These are phyloP conservation scores for Stigmatopora nigra DNA, from an alignment of 2,113 vertebrate species.

Conservation along the genomic window DNA sequence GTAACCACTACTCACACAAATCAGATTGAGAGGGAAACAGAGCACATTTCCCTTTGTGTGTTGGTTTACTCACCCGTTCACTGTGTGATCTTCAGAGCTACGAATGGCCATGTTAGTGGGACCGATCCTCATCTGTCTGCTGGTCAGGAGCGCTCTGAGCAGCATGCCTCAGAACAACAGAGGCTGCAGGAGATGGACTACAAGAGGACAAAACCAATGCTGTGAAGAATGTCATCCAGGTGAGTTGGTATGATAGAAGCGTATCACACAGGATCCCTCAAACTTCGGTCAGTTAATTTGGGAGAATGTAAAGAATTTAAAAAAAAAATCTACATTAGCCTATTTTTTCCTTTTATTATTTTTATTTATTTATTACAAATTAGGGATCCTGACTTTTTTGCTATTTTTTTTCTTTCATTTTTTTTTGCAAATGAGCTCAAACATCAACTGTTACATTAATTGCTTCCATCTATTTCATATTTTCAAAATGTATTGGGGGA, in stretches of 20 bases:
- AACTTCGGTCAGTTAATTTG: background rate
- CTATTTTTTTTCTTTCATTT: no score
- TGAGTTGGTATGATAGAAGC: slow-evolving; percentile 16
- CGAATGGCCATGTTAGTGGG: slow-evolving; percentile 35
- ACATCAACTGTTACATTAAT: no score
- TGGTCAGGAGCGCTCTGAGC: slow-evolving; percentile 11
- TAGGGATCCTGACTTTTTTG: no score
- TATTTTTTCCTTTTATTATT: no score
- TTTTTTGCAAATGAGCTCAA: no score
- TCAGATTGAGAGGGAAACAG: background rate
- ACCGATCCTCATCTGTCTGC: slow-evolving; percentile 18
- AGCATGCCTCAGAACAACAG: rapidly evolving
- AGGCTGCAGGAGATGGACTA: slow-evolving; percentile 36
- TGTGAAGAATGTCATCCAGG: slow-evolving; percentile 46
- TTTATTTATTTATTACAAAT: no score
- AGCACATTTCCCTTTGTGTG: background rate
- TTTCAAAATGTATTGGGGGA: no score
- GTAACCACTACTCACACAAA: background rate
- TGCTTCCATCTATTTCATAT: no score
- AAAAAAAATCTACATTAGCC: no score
- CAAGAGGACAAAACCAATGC: rapidly evolving
- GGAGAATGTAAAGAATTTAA: no score
- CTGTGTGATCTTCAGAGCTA: background rate
- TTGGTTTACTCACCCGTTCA: background rate
- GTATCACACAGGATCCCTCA: background rate